A percentile compares a stretch with the other conserved stretches of the same genome.
Evolutionary conservation across 2,888 invertebrate species (phyloP).

Genomic region (Melanophora roralis): DNA sequence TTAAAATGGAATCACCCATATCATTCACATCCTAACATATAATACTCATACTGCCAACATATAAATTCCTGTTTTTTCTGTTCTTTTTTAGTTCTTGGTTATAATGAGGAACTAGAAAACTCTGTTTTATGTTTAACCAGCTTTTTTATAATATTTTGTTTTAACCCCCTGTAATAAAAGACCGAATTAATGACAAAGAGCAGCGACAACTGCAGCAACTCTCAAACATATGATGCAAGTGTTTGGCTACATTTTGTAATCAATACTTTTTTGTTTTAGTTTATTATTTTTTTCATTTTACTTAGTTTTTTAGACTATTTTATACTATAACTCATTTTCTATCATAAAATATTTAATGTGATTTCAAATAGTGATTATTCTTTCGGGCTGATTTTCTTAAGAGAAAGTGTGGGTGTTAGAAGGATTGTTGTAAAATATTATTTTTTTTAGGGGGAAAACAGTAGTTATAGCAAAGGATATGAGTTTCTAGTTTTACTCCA

Average conservation of each 20-base stretch:
- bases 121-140: background rate
- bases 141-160: no score
- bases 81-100: background rate
- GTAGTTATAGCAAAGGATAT: no score
- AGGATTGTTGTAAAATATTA: background rate
- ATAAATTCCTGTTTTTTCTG: background rate
- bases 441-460: no score
- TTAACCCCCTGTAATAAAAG: background rate
- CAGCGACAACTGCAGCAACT: background rate
- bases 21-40: background rate
- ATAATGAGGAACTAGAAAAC: background rate
- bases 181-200: background rate
- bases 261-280: background rate
- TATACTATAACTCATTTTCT: no score
- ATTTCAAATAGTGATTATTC: background rate
- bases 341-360: background rate
- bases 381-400: background rate
- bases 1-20: no score
- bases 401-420: background rate
- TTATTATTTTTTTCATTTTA: background rate
- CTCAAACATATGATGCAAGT: background rate
- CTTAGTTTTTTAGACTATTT: background rate
- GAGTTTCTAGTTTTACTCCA: background rate
- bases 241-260: background rate
- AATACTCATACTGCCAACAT: background rate